Percentiles rank a stretch among this genome's conserved stretches.
phyloP scores from a whole-genome alignment of 23 tunicate species.

The Diplosoma virens region DNA sequence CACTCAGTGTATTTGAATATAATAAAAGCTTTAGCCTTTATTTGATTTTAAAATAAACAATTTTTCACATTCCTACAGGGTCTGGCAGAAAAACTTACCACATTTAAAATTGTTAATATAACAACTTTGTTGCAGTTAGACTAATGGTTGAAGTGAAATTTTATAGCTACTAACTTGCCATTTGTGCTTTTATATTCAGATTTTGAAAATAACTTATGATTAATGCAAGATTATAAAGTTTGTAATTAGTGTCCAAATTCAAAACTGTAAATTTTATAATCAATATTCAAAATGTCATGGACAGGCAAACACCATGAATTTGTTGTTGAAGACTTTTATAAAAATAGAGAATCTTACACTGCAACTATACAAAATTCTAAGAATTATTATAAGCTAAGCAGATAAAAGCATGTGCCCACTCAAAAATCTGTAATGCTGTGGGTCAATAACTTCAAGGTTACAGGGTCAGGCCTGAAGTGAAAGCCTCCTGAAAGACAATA shows the following conservation, averaged over 20 bases:
- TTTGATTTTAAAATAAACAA: no score
- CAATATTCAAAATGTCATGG: constrained; percentile 24
- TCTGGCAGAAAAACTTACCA: no score
- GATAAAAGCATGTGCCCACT: constrained; percentile 7
- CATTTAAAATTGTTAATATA: no score
- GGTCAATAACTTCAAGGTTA: constrained; percentile 15
- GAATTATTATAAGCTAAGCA: constrained; percentile 4
- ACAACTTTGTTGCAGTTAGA: no score
- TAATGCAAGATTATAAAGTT: constrained; percentile 8
- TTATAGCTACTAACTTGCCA: constrained; percentile 6
- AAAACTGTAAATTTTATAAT: background rate
- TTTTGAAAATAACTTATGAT: background rate
- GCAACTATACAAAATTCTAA: constrained; percentile 13
- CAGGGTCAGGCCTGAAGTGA: constrained; percentile 1
- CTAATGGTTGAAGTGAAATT: background rate
- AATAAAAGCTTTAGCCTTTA: no score
- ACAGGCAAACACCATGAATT: constrained; percentile 16
- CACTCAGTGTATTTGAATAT: no score
- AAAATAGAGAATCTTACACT: constrained; percentile 20
- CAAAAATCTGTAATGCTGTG: constrained; percentile 25
- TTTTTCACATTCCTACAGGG: no score
- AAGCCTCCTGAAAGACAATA: constrained; percentile 18
- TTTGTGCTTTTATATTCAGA: constrained; percentile 11
- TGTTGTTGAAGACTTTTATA: constrained; percentile 9
- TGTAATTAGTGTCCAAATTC: constrained; percentile 4